These are phyloP conservation scores for Cyprinodon variegatus DNA, from an alignment of 2,113 vertebrate species.

Conservation along the genomic window DNA sequence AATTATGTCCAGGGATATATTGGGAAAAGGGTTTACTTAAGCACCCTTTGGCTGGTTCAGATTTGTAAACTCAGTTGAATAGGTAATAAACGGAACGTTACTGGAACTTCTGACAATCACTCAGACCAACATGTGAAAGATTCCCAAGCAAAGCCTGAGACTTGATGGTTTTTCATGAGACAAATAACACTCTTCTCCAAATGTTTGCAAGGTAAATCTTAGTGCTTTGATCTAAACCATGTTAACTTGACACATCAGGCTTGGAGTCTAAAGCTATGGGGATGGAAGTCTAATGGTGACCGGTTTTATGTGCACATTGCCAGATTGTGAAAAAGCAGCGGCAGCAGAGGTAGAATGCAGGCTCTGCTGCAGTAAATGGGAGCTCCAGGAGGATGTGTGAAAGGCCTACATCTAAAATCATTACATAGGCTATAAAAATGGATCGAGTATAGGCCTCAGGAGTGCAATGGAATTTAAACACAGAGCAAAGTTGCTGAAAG, in stretches of 20 bases:
- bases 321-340: slow-evolving; percentile 32
- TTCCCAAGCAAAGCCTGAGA: not conserved
- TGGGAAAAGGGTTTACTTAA: no score
- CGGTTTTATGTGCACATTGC: not conserved
- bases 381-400: slow-evolving; percentile 33
- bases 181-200: no score
- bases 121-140: not conserved
- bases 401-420: slow-evolving; percentile 41
- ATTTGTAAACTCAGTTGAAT: not conserved
- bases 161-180: no score
- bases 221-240: no score
- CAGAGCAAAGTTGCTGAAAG: slow-evolving; percentile 6
- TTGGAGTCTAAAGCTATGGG: not conserved
- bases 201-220: no score
- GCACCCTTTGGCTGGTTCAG: no score
- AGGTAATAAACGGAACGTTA: no score
- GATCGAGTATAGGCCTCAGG: slow-evolving; percentile 1
- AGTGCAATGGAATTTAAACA: slow-evolving; percentile 48
- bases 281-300: not conserved
- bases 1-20: no score
- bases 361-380: slow-evolving; percentile 30
- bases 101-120: not conserved
- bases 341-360: slow-evolving; percentile 37
- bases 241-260: no score
- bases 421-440: slow-evolving; percentile 52